Evolutionary conservation across 2,888 invertebrate species (phyloP).

Genomic region (Cryptocheilus praepositus): DNA sequence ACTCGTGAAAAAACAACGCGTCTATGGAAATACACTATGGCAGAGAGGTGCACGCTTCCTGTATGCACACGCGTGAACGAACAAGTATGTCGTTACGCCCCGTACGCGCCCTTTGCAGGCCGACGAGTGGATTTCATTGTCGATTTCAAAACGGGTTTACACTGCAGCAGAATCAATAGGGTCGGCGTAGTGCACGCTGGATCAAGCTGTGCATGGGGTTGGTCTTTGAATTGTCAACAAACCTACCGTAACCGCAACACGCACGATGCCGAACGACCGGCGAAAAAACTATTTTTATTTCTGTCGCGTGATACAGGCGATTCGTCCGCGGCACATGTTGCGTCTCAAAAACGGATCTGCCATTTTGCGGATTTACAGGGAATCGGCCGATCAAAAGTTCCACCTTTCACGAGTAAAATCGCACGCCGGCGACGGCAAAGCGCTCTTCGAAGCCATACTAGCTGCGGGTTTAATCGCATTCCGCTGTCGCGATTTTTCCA

Average conservation of each 20-base stretch:
- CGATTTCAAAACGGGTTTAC: slow-evolving; percentile 52
- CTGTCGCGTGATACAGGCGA: too few relatives aligned
- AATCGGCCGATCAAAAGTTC: too few relatives aligned
- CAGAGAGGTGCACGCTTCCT: background rate
- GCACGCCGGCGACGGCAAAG: slow-evolving; percentile 1
- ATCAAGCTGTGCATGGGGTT: slow-evolving; percentile 31
- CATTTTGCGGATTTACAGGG: too few relatives aligned
- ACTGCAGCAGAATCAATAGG: slow-evolving; percentile 42
- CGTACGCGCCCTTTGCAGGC: slow-evolving; percentile 28
- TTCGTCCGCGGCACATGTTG: too few relatives aligned
- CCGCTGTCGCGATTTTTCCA: too few relatives aligned
- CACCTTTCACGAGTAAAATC: background rate
- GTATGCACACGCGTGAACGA: background rate
- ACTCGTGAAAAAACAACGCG: too few relatives aligned
- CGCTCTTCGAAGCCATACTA: background rate
- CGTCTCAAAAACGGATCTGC: too few relatives aligned
- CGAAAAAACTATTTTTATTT: slow-evolving; percentile 12
- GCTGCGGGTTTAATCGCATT: background rate
- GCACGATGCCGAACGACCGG: slow-evolving; percentile 8
- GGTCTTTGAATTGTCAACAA: slow-evolving; percentile 48
- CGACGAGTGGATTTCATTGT: slow-evolving; percentile 44
- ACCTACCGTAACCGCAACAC: slow-evolving; percentile 26
- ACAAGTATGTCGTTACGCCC: background rate
- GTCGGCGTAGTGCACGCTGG: slow-evolving; percentile 18
- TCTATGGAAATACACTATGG: background rate